These are phyloP conservation scores for Coturnix japonica DNA, from an alignment of 2,113 vertebrate species.

Conservation along the genomic window DNA sequence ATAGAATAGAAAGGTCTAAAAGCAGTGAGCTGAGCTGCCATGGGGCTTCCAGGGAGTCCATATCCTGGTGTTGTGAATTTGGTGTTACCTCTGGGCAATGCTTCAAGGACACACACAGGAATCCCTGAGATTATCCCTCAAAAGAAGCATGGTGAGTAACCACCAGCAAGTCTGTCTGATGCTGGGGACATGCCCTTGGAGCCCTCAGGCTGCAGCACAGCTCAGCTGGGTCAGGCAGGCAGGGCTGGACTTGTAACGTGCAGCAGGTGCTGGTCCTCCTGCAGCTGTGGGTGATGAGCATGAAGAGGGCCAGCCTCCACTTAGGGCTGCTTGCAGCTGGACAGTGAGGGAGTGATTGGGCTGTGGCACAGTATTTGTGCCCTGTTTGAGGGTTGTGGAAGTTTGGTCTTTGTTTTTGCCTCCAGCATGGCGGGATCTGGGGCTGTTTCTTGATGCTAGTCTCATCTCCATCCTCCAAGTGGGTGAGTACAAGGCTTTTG, in stretches of 20 bases:
- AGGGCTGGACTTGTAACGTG: accelerated
- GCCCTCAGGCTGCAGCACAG: accelerated
- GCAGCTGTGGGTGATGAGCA: not conserved
- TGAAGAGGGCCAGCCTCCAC: no score
- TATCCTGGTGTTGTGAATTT: accelerated
- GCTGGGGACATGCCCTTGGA: accelerated
- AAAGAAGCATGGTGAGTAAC: accelerated
- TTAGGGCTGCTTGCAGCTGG: accelerated
- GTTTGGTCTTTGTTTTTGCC: accelerated
- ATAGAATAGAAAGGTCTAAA: not conserved
- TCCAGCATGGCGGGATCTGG: accelerated
- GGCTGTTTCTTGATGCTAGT: not conserved
- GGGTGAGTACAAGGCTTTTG: conserved; percentile 1
- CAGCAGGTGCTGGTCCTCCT: not conserved
- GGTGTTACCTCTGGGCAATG: accelerated
- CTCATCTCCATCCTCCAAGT: accelerated
- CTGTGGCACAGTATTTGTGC: accelerated
- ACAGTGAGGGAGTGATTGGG: not conserved
- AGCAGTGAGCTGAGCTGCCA: not conserved
- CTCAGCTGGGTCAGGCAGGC: not conserved
- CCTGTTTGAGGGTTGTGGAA: accelerated
- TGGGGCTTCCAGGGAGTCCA: accelerated
- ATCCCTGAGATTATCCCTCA: accelerated
- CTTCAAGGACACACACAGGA: accelerated
- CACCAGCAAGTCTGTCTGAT: accelerated